Conservation (phyloP, 1,140 invertebrate genomes). For the Drosophila navojoa region DNA sequence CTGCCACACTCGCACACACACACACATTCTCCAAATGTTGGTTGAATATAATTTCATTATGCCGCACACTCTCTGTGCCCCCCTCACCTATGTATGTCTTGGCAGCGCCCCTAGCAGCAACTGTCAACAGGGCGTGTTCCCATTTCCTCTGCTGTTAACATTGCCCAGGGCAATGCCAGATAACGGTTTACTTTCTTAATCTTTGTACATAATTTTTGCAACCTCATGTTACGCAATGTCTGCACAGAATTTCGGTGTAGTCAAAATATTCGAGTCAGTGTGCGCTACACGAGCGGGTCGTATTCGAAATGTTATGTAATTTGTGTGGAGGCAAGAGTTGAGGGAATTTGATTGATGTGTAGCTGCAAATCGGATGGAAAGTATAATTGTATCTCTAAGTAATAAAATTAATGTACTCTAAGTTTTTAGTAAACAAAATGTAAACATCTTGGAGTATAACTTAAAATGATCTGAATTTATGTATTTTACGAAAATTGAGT, state of each 20-base stretch:
- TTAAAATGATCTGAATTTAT: too few species aligned
- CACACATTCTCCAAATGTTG: slow-evolving; percentile 33
- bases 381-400: too few species aligned
- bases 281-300: slow-evolving; percentile 1
- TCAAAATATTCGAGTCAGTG: slow-evolving; percentile 8
- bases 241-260: slow-evolving; percentile 14
- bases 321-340: background rate
- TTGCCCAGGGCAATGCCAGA: slow-evolving; percentile 53
- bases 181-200: slow-evolving; percentile 80
- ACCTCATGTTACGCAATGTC: slow-evolving; percentile 62
- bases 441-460: too few species aligned
- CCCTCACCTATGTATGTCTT: background rate
- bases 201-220: slow-evolving; percentile 75
- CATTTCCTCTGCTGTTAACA: slow-evolving; percentile 32
- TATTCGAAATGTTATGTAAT: background rate
- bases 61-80: slow-evolving; percentile 7
- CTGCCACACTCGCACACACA: slow-evolving; percentile 37
- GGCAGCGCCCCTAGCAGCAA: slow-evolving; percentile 51
- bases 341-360: background rate
- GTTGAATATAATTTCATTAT: slow-evolving; percentile 72
- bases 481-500: too few species aligned
- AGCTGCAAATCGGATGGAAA: background rate
- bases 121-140: slow-evolving; percentile 61
- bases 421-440: too few species aligned
- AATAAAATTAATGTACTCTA: too few species aligned